Evolutionary conservation across 2,113 vertebrate genomes (phyloP).

Genomic region (Datnioides undecimradiatus): DNA sequence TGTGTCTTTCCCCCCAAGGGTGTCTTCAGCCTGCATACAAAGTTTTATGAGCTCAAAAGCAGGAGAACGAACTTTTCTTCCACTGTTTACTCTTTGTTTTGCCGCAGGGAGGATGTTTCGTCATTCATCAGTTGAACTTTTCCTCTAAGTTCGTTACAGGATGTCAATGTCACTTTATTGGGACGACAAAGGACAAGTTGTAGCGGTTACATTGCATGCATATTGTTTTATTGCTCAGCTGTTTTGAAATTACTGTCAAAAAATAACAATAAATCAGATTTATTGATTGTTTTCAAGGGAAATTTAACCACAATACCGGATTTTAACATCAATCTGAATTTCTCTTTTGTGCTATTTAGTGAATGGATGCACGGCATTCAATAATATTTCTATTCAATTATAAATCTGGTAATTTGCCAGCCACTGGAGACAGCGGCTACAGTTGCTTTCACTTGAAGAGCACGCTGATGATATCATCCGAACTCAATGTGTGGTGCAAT

Average conservation of each 20-base stretch:
- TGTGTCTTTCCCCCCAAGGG: slow-evolving; percentile 44
- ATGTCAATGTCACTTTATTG: background rate
- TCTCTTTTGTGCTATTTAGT: background rate
- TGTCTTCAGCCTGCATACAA: slow-evolving; percentile 14
- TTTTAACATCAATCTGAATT: background rate
- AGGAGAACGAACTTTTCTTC: slow-evolving; percentile 15
- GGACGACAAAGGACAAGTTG: background rate
- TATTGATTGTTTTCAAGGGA: background rate
- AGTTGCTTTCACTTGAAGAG: background rate
- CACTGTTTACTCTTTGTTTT: background rate
- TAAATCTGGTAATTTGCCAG: background rate
- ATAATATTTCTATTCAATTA: background rate
- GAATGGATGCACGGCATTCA: background rate
- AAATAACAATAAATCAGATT: background rate
- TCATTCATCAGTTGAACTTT: background rate
- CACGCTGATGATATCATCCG: background rate
- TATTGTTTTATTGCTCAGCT: background rate
- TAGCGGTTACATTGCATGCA: background rate
- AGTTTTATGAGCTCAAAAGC: slow-evolving; percentile 22
- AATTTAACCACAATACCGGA: background rate
- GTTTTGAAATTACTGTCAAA: background rate
- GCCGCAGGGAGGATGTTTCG: background rate
- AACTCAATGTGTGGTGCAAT: background rate
- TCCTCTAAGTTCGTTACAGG: background rate
- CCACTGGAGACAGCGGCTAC: background rate